Evolutionary conservation across 2,797 vertebrate genomes (phyloP).

Genomic region (Nannoperca australis): DNA sequence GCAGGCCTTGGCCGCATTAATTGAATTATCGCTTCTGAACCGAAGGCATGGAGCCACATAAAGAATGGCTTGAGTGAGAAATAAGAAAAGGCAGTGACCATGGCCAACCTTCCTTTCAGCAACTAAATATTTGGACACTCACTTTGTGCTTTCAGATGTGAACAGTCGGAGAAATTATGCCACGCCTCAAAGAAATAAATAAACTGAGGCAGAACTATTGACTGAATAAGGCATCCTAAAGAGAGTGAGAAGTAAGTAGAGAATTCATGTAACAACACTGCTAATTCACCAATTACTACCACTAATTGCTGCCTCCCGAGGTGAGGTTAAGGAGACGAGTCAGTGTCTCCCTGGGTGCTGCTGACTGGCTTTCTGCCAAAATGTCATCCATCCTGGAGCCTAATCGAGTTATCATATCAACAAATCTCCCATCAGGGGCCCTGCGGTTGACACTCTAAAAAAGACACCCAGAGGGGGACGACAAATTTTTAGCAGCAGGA

Average conservation of each 20-base stretch:
- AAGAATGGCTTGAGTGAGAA: conserved; percentile 44
- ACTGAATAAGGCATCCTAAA: conserved; percentile 22
- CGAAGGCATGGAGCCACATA: conserved; percentile 43
- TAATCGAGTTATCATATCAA: conserved; percentile 90
- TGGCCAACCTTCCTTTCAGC: conserved; percentile 32
- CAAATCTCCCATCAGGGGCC: conserved; percentile 87
- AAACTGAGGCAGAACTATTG: not conserved
- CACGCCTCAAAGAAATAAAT: conserved; percentile 1
- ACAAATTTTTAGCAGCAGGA: conserved; percentile 87
- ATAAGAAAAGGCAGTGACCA: conserved; percentile 45
- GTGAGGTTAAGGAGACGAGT: conserved; percentile 85
- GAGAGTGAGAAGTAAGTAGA: conserved; percentile 36
- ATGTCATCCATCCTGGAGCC: conserved; percentile 82
- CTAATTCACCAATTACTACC: conserved; percentile 85
- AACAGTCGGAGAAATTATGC: conserved; percentile 21
- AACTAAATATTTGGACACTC: conserved; percentile 28
- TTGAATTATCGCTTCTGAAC: conserved; percentile 73
- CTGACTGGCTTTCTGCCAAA: conserved; percentile 76
- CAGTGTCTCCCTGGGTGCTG: conserved; percentile 75
- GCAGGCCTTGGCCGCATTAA: conserved; percentile 77
- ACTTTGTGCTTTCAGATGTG: conserved; percentile 31
- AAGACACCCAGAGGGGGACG: conserved; percentile 77
- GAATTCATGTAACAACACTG: conserved; percentile 53
- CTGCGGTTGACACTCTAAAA: conserved; percentile 78
- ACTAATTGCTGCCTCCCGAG: conserved; percentile 82